A percentile compares a stretch with the other conserved stretches of the same genome.
Evolutionary conservation across 1,140 invertebrate genomes (phyloP).

Genomic region (Pseudomyrmex dendroicus): DNA sequence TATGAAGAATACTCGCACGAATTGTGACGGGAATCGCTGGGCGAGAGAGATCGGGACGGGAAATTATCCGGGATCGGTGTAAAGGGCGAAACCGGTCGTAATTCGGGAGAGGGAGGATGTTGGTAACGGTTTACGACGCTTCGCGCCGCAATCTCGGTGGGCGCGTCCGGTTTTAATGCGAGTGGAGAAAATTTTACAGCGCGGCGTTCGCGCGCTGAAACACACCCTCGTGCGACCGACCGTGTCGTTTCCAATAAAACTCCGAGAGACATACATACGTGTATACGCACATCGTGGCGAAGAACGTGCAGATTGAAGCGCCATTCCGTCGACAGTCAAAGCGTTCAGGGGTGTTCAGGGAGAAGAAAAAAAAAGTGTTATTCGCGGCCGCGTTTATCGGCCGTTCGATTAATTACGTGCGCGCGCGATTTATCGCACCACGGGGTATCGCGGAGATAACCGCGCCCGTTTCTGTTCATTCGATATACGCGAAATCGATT

Average conservation of each 20-base stretch:
- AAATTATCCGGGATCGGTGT: conserved; percentile 51
- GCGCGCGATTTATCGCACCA: conserved; percentile 19
- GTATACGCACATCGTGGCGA: background rate
- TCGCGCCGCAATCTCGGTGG: conserved; percentile 65
- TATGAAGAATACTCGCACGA: conserved; percentile 1
- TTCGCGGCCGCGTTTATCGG: conserved; percentile 6
- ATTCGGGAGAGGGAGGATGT: conserved; percentile 57
- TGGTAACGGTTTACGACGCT: conserved; percentile 73
- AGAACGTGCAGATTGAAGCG: conserved; percentile 43
- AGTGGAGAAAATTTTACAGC: conserved; percentile 57
- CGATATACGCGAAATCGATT: conserved; percentile 3
- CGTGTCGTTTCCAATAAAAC: conserved; percentile 61
- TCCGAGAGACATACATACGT: background rate
- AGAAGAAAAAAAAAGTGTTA: conserved; percentile 23
- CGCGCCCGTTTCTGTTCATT: background rate
- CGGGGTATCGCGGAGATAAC: background rate
- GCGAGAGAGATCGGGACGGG: background rate
- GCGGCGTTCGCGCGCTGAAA: background rate
- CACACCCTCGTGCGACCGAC: conserved; percentile 17
- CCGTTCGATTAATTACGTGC: conserved; percentile 14
- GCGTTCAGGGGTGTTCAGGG: background rate
- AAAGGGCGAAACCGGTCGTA: conserved; percentile 59
- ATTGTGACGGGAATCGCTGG: conserved; percentile 6
- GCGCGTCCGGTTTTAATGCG: conserved; percentile 60
- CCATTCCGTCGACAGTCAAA: conserved; percentile 15